These are phyloP conservation scores for Vanessa cardui DNA, from an alignment of 2,888 invertebrate genomes.

Conservation along the genomic window DNA sequence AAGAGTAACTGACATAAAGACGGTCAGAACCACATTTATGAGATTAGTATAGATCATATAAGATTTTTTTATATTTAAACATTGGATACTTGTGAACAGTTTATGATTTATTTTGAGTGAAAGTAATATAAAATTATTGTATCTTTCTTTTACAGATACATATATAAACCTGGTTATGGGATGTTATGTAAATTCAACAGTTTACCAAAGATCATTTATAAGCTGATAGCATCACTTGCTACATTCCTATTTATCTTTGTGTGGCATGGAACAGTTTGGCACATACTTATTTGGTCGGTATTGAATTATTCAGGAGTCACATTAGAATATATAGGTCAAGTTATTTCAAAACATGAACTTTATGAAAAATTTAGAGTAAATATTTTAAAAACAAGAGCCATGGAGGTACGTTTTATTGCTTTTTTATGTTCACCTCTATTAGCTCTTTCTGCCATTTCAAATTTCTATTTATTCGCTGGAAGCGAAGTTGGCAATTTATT, in stretches of 20 bases:
- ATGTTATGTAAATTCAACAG: conserved; percentile 56
- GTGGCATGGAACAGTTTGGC: conserved; percentile 93
- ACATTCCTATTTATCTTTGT: conserved; percentile 93
- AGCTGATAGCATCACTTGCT: conserved; percentile 87
- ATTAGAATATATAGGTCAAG: conserved; percentile 85
- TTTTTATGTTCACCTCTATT: conserved; percentile 88
- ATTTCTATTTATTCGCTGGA: conserved; percentile 94
- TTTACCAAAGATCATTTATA: conserved; percentile 72
- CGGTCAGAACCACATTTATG: no score
- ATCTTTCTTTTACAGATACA: conserved; percentile 85
- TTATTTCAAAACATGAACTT: conserved; percentile 65
- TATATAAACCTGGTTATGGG: conserved; percentile 87
- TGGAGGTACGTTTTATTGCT: conserved; percentile 86
- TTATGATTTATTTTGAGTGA: not conserved
- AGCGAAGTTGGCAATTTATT: conserved; percentile 88
- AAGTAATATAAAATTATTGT: no score
- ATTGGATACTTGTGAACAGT: no score
- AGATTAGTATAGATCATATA: no score
- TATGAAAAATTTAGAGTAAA: conserved; percentile 73
- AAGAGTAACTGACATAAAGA: no score
- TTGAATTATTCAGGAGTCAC: conserved; percentile 92
- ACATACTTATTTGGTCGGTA: conserved; percentile 92
- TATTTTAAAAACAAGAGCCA: conserved; percentile 64
- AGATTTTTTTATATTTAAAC: no score
- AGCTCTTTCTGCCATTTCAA: conserved; percentile 91